Conservation (phyloP, 1,140 invertebrate genomes). For the Pseudomyrmex concolor region DNA sequence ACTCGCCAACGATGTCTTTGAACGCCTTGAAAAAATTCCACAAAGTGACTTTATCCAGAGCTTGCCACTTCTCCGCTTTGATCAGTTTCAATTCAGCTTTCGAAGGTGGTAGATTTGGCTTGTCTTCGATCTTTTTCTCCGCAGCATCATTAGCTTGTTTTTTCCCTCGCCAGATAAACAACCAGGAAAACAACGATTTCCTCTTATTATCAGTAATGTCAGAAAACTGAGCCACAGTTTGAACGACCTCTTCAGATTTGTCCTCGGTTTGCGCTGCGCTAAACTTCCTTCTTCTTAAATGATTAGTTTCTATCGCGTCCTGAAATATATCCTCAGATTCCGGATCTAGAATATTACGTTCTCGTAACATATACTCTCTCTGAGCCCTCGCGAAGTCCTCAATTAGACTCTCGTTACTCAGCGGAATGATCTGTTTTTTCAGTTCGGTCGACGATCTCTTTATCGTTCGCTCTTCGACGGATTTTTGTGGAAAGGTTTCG, state of each 20-base stretch:
- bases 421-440: conserved; percentile 82
- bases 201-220: conserved; percentile 4
- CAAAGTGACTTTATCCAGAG: conserved; percentile 68
- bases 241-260: conserved; percentile 59
- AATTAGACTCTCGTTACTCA: conserved; percentile 79
- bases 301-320: conserved; percentile 64
- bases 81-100: not conserved
- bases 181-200: conserved; percentile 78
- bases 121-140: conserved; percentile 13
- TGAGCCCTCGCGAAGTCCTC: conserved; percentile 80
- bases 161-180: conserved; percentile 75
- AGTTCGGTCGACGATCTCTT: conserved; percentile 57
- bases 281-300: conserved; percentile 68
- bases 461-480: not conserved
- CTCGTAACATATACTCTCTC: conserved; percentile 75
- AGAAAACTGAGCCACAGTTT: conserved; percentile 17
- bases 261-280: conserved; percentile 56
- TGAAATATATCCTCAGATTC: conserved; percentile 70
- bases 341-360: conserved; percentile 74
- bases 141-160: conserved; percentile 62
- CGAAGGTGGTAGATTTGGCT: conserved; percentile 2
- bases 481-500: conserved; percentile 56
- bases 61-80: not conserved
- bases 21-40: conserved; percentile 77
- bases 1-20: conserved; percentile 75